phyloP scores from a whole-genome alignment of 2,113 vertebrate species.

The Serilophus lunatus region DNA sequence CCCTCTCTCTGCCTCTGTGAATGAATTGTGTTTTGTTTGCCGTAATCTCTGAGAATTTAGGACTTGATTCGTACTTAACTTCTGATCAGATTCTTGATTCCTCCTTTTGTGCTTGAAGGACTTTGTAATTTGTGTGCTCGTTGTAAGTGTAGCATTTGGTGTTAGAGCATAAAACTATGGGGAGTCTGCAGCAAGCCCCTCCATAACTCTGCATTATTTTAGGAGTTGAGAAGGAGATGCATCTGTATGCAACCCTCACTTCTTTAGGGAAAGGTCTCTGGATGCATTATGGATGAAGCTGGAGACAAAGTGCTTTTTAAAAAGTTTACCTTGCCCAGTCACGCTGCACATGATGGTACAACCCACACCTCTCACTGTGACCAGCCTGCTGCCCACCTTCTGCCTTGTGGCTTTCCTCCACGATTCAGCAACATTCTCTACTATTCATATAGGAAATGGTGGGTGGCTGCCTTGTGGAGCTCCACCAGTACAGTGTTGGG shows the following conservation, averaged over 20 bases:
- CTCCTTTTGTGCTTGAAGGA: neutral
- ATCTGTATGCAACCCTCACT: neutral
- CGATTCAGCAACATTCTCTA: neutral
- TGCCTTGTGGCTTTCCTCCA: neutral
- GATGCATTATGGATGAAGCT: slow-evolving; percentile 49
- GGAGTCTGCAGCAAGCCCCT: neutral
- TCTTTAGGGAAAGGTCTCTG: neutral
- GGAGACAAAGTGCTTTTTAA: slow-evolving; percentile 22
- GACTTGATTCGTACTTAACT: neutral
- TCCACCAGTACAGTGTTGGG: rapidly evolving
- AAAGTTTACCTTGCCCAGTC: slow-evolving; percentile 10
- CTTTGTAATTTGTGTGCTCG: neutral
- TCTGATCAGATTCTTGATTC: neutral
- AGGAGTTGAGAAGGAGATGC: neutral
- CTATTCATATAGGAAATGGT: neutral
- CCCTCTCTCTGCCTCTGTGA: neutral
- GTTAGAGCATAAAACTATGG: neutral
- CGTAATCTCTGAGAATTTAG: neutral
- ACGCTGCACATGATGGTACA: neutral
- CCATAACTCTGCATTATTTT: neutral
- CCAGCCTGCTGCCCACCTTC: neutral
- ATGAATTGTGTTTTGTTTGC: neutral
- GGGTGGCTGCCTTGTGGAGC: neutral
- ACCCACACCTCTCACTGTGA: neutral
- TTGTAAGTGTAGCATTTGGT: neutral